Evolutionary conservation across 2,797 vertebrate species (phyloP), one percentile per base, ranked within the genome.

Genomic region (Coendou prehensilis): DNA sequence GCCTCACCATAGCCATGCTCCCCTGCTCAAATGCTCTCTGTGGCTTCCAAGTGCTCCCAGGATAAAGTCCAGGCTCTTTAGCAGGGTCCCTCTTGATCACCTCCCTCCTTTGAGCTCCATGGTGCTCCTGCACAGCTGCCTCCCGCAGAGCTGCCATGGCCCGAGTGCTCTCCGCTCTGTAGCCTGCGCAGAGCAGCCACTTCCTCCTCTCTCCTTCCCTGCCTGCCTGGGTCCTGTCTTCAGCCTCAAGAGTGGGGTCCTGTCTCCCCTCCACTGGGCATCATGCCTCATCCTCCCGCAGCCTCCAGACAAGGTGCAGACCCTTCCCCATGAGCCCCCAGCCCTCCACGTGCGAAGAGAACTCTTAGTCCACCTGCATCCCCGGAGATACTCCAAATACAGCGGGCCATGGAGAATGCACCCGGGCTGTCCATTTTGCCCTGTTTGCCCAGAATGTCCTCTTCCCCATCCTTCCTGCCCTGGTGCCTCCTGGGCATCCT

Each of bases 41-140:
- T 73, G 76, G 63, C 92, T 95, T 80, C 71, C 93, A 2, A 18
- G 59, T 20, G 20, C 76, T 91, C 52, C 61, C 73, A 50, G 15
- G 26, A 73, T 11, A 10, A 86, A 95, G 47, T 45, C 64, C 63
- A 76, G 41, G 28, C 64, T 52, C 61, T 82, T 54, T 2, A 9
- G 5, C 63, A 4, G 5, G 47, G 37, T 26, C 8, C 30, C 2
- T 20, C 20, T 85, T 33, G 10, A 22, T 2, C 0, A 0, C 7
- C 6, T 45, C 11, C 45, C 11, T 2, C 23, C 6, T 69, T 59
- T 41, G 56, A 82, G 50, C 5, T 30, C 56, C 3, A 15, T 45
- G 10, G 15, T 10, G 18, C 18, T 59, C 18, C 63, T 23, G 5
- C 5, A 23, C 59, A n/a, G 37, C 17, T 45, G 56, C 41, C 47